Base-by-base conservation (phyloP, 1,140 invertebrate species). In the Lordiphosa stackelbergi region DNA sequence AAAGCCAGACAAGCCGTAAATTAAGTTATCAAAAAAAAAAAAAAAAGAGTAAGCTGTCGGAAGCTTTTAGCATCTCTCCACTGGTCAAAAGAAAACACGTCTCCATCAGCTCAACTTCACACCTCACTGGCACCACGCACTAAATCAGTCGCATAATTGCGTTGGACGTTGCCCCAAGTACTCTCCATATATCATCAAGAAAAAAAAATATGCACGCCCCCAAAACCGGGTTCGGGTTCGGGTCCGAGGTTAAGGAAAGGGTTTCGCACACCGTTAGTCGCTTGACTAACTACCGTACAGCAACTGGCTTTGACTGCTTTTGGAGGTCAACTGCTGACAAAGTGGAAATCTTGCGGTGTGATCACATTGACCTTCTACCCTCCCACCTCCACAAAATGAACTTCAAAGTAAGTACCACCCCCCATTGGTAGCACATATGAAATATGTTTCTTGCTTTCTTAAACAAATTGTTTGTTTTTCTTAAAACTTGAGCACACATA, bases 141-240 rank as follows among this genome's bases (percentile, higher is more conserved):
- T 79, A 79, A 79, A 79, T 79, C 75, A 79, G 75, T 75, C 77
- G 77, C 75, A 75, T 79, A 79, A 79, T 79, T 79, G 75, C 58
- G 52, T 54, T 41, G 48, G 37, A 38, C 24, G 53, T 59, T 55
- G 41, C 46, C 38, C 53, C 35, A 40, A 66, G 63, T 58, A 62
- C 68, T 42, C 51, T 41, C 51, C 75, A 79, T 79, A 79, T 61
- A 64, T 79, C 75, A 81, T 49, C 57, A 64, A 13, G 42, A 69
- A 83, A 65, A 31, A 16, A 16, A 31, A 31, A 79, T 79, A 79
- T 81, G 75, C 55, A 79, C 75, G 75, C 75, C 75, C 62, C 66
- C 35, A 43, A 12, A 9, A 24, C 58, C 53, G 52, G 49, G 42
- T 57, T 62, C 40, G 37, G 41, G 58, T 53, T 56, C 35, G 7